A percentile compares a stretch with the other conserved stretches of the same genome.
These are phyloP conservation scores for Pseudonaja textilis DNA, from an alignment of 2,113 vertebrate species.

Conservation along the genomic window DNA sequence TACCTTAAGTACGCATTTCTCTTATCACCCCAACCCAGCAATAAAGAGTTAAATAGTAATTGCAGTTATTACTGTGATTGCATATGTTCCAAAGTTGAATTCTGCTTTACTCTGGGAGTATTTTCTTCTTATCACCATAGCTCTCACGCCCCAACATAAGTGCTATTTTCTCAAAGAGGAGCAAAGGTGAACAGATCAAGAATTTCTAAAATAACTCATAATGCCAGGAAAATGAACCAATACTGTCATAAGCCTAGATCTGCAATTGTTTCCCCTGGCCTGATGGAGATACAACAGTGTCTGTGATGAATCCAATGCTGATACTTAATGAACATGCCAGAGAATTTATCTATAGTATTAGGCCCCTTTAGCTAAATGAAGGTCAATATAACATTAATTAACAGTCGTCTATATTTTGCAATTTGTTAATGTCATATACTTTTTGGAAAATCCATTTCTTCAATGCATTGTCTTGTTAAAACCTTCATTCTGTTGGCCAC, in stretches of 20 bases:
- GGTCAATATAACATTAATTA: rapidly evolving
- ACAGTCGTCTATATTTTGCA: not conserved
- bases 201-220: not conserved
- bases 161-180: not conserved
- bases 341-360: not conserved
- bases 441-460: not conserved
- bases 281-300: not conserved
- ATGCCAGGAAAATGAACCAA: not conserved
- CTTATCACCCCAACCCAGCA: not conserved
- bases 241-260: too few relatives aligned
- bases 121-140: not conserved
- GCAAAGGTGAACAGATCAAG: not conserved
- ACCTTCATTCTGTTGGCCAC: not conserved
- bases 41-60: not conserved
- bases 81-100: not conserved
- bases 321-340: not conserved
- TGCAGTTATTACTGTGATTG: not conserved
- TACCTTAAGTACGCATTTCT: not conserved
- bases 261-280: not conserved
- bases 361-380: not conserved
- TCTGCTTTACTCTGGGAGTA: not conserved
- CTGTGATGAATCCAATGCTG: not conserved
- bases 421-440: not conserved
- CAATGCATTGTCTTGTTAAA: not conserved
- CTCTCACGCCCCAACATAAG: too few relatives aligned